Percentiles rank a stretch among this genome's conserved stretches.
Evolutionary conservation across 1,140 invertebrate genomes (phyloP).

Genomic region (Heliconius nattereri): DNA sequence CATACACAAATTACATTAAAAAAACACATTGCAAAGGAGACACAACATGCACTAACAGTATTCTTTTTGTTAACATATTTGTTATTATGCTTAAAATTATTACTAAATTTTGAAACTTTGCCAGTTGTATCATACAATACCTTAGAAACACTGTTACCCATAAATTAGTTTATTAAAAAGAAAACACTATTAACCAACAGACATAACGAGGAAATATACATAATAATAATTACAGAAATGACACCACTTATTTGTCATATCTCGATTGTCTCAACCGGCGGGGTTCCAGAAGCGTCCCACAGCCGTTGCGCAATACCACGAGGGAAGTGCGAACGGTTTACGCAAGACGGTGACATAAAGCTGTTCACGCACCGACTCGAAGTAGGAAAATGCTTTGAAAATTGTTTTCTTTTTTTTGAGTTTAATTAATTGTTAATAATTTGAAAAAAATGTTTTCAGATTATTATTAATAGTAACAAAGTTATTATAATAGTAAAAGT

Average conservation of each 20-base stretch:
- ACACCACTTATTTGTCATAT: not conserved
- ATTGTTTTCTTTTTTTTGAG: not conserved
- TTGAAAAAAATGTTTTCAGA: too few species aligned
- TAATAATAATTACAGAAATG: not conserved
- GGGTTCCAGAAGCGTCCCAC: constrained; percentile 33
- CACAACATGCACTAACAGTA: too few species aligned
- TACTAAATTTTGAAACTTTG: too few species aligned
- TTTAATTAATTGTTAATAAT: too few species aligned
- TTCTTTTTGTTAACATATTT: too few species aligned
- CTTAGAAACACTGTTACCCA: not conserved
- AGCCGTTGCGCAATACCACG: constrained; percentile 21
- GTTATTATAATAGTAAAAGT: too few species aligned
- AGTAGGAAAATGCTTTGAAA: not conserved
- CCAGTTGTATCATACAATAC: not conserved
- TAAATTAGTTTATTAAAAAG: not conserved
- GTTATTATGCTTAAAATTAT: too few species aligned
- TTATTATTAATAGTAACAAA: too few species aligned
- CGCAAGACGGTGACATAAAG: constrained; percentile 28
- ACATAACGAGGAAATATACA: not conserved
- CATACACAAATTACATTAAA: too few species aligned
- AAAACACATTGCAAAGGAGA: too few species aligned
- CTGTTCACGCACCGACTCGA: constrained; percentile 2
- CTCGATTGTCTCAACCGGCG: constrained; percentile 17
- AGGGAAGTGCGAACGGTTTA: constrained; percentile 26
- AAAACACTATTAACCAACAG: not conserved